Conservation (phyloP, 2,113 vertebrate species). For the Perca schrenkii region DNA sequence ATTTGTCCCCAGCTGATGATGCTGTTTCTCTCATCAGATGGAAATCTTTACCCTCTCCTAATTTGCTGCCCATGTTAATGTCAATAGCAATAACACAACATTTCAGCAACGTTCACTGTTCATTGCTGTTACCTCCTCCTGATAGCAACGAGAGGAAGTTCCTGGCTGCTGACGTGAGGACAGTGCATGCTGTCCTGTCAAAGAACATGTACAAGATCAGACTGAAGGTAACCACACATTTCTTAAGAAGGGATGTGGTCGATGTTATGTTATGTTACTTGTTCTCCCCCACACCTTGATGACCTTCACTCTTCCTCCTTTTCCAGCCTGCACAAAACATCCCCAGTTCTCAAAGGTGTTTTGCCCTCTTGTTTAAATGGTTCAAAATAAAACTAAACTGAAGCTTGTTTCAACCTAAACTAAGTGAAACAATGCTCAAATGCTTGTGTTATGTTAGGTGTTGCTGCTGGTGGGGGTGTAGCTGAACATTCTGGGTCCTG, state of each 20-base stretch:
- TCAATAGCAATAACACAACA: neutral
- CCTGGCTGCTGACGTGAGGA: slow-evolving; percentile 87
- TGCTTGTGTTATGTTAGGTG: no score
- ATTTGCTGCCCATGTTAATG: neutral
- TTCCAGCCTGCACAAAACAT: no score
- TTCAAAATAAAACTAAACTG: no score
- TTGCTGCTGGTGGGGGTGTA: no score
- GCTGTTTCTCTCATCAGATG: slow-evolving; percentile 28
- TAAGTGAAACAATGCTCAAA: no score
- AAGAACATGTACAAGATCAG: slow-evolving; percentile 96
- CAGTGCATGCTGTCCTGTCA: slow-evolving; percentile 91
- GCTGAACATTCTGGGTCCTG: no score
- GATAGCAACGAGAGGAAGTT: slow-evolving; percentile 82
- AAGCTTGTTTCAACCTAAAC: no score
- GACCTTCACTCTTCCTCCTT: no score
- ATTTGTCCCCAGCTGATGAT: slow-evolving; percentile 38
- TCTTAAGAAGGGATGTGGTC: neutral
- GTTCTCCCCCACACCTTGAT: no score
- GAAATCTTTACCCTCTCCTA: neutral
- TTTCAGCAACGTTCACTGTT: slow-evolving; percentile 6
- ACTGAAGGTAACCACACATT: slow-evolving; percentile 84
- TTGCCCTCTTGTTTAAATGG: no score
- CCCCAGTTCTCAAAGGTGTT: no score
- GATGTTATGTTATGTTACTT: no score
- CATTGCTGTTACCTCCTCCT: neutral